These are phyloP conservation scores for Fissipunctia ypsillon DNA, from an alignment of 2,888 invertebrate species.

Conservation along the genomic window DNA sequence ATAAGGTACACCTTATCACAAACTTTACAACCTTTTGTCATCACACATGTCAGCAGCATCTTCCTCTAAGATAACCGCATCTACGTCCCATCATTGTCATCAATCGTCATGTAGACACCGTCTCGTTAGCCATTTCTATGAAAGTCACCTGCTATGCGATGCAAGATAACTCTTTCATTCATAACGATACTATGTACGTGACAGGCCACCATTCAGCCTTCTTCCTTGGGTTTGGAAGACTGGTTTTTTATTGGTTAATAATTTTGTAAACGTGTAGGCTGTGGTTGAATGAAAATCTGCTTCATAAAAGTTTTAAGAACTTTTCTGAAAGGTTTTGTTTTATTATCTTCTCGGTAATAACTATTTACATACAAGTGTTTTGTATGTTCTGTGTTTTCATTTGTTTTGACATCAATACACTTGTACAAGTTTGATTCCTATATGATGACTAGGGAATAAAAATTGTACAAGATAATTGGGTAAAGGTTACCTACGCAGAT, in stretches of 20 bases:
- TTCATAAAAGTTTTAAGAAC: constrained; percentile 35
- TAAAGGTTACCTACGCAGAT: too few species aligned
- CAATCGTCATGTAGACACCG: constrained; percentile 55
- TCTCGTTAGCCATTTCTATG: constrained; percentile 75
- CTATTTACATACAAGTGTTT: background rate
- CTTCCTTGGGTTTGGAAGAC: constrained; percentile 58
- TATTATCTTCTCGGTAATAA: constrained; percentile 13
- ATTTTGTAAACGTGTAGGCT: constrained; percentile 54
- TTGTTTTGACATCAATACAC: background rate
- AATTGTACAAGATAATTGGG: too few species aligned
- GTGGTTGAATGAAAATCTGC: constrained; percentile 56
- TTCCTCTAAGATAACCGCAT: constrained; percentile 58
- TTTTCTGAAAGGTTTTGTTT: constrained; percentile 10
- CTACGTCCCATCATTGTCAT: constrained; percentile 59
- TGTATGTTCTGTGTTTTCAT: constrained; percentile 4
- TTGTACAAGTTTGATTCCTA: too few species aligned
- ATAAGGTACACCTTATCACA: constrained; percentile 53
- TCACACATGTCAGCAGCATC: constrained; percentile 53
- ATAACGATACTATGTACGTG: constrained; percentile 82
- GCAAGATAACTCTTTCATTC: constrained; percentile 83
- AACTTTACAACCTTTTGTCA: constrained; percentile 54
- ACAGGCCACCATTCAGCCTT: constrained; percentile 66
- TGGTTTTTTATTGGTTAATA: constrained; percentile 67
- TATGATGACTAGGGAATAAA: too few species aligned
- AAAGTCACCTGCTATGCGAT: constrained; percentile 83